phyloP scores from a whole-genome alignment of 2,113 vertebrate species.

The Manacus vitellinus region DNA sequence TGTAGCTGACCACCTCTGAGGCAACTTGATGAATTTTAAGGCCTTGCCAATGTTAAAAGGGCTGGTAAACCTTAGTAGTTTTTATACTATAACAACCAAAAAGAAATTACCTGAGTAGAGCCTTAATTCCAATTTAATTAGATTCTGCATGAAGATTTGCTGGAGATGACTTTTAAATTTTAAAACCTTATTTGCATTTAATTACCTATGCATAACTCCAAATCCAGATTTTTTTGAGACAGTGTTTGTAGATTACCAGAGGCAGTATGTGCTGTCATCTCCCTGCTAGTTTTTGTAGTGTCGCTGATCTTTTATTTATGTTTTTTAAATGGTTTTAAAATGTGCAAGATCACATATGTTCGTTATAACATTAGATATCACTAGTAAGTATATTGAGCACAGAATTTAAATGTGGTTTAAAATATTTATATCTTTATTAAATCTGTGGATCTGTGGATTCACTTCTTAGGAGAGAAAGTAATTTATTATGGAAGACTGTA shows the following conservation, averaged over 20 bases:
- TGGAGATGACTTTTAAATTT: background rate
- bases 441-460: background rate
- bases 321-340: background rate
- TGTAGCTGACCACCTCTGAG: background rate
- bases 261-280: background rate
- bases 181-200: background rate
- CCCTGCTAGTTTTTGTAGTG: background rate
- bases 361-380: background rate
- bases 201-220: background rate
- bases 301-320: background rate
- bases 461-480: background rate
- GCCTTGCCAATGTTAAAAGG: background rate
- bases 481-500: background rate
- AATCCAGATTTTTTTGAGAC: background rate
- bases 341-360: background rate
- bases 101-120: background rate
- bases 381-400: background rate
- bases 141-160: background rate
- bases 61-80: background rate
- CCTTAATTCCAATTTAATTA: background rate
- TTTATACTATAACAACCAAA: background rate
- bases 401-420: background rate
- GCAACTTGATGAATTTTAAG: background rate
- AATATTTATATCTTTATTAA: background rate
- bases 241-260: background rate